Evolutionary conservation across 1,140 invertebrate genomes (phyloP).

Genomic region (Triops longicaudatus): DNA sequence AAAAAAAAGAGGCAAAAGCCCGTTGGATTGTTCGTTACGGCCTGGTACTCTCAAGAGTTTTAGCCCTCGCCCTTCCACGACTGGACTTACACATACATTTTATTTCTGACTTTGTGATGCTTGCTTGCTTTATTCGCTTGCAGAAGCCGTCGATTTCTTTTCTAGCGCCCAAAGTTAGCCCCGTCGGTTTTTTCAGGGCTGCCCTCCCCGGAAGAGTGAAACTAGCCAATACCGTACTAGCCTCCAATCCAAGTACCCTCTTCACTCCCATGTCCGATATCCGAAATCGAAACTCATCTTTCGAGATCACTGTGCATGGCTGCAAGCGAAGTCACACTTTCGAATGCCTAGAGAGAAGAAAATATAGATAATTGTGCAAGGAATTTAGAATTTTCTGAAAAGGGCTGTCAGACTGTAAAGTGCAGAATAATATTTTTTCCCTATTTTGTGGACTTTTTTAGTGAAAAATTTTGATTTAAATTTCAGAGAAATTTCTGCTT

Average conservation of each 20-base stretch:
- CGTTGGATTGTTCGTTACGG: neutral
- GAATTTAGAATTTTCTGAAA: too few species aligned
- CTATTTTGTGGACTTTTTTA: too few species aligned
- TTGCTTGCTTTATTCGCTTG: neutral
- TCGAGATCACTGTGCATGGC: neutral
- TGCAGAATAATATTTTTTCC: too few species aligned
- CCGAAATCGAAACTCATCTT: neutral
- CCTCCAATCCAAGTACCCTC: neutral
- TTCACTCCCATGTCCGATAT: neutral
- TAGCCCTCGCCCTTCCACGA: neutral
- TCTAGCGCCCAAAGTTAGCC: neutral
- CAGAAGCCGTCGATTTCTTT: neutral
- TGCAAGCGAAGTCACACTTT: neutral
- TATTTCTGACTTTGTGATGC: neutral
- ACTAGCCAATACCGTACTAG: neutral
- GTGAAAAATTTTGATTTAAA: too few species aligned
- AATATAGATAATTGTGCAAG: neutral
- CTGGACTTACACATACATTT: neutral
- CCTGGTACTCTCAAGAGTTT: neutral
- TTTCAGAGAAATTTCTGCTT: too few species aligned
- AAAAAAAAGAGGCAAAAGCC: neutral
- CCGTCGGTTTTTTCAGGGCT: neutral
- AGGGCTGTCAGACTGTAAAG: too few species aligned
- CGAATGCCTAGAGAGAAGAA: neutral
- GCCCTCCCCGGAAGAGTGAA: neutral